A percentile compares a stretch with the other conserved stretches of the same genome.
Conservation (phyloP, 2,113 vertebrate genomes). For the Erythrocercus mccallii region DNA sequence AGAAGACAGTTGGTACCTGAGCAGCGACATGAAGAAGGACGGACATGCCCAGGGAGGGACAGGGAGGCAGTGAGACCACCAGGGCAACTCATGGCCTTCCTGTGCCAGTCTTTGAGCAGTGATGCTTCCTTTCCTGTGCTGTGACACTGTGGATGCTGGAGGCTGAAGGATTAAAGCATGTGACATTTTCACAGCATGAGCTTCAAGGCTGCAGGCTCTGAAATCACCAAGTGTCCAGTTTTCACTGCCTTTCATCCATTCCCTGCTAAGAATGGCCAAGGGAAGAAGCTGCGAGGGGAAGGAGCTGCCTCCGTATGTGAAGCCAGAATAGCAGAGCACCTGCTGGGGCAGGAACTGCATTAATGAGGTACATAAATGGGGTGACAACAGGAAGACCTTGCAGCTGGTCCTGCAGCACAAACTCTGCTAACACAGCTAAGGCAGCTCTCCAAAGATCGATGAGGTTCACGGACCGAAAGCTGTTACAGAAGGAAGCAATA, state of each 20-base stretch:
- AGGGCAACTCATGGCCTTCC: neutral
- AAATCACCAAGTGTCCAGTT: conserved; percentile 5
- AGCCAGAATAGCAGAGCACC: neutral
- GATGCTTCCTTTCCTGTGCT: neutral
- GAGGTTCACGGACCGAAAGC: neutral
- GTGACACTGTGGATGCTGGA: neutral
- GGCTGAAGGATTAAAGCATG: neutral
- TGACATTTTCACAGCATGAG: conserved; percentile 1
- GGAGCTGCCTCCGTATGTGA: neutral
- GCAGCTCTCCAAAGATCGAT: neutral
- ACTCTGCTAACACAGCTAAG: neutral
- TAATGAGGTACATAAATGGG: neutral
- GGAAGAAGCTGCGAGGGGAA: neutral
- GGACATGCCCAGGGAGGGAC: neutral
- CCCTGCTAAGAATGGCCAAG: neutral
- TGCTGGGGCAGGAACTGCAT: neutral
- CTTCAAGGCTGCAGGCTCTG: neutral
- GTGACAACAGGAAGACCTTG: neutral
- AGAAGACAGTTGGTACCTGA: neutral
- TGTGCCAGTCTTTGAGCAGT: neutral
- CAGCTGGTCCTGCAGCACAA: neutral
- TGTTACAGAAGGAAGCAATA: neutral
- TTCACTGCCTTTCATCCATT: neutral
- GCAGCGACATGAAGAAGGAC: neutral
- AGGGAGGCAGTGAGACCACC: neutral